Evolutionary conservation across 2,888 invertebrate species (phyloP).

Genomic region (Dryomyza anilis): DNA sequence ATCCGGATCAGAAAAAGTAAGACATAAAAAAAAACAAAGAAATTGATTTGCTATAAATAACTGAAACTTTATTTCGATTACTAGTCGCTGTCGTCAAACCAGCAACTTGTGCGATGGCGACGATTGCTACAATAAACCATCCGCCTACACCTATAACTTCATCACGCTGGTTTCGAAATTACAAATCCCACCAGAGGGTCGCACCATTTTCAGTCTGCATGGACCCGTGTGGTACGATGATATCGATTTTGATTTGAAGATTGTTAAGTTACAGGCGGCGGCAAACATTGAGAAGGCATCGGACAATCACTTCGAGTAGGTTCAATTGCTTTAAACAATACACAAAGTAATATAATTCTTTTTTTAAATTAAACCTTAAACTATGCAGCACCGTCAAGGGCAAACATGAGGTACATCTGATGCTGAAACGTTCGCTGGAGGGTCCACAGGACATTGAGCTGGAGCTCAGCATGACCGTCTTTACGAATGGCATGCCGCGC

Average conservation of each 20-base stretch:
- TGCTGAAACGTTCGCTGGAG: constrained; percentile 73
- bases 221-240: constrained; percentile 77
- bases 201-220: constrained; percentile 85
- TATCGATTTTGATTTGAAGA: constrained; percentile 76
- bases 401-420: constrained; percentile 76
- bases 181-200: constrained; percentile 67
- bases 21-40: too few relatives aligned
- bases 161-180: constrained; percentile 88
- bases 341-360: constrained; percentile 15
- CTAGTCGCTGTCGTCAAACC: constrained; percentile 79
- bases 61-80: constrained; percentile 44
- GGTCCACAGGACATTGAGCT: constrained; percentile 93
- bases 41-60: too few relatives aligned
- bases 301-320: constrained; percentile 67
- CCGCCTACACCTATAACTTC: constrained; percentile 90
- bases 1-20: constrained; percentile 81
- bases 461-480: constrained; percentile 84
- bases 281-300: constrained; percentile 66
- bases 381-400: constrained; percentile 63
- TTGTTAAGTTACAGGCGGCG: constrained; percentile 71
- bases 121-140: constrained; percentile 80
- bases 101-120: constrained; percentile 73
- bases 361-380: background rate
- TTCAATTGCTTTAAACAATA: constrained; percentile 45
- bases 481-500: constrained; percentile 72